A percentile compares a stretch with the other conserved stretches of the same genome.
These are phyloP conservation scores for Pongo abelii DNA, from an alignment of 2,113 vertebrate genomes.

Conservation along the genomic window DNA sequence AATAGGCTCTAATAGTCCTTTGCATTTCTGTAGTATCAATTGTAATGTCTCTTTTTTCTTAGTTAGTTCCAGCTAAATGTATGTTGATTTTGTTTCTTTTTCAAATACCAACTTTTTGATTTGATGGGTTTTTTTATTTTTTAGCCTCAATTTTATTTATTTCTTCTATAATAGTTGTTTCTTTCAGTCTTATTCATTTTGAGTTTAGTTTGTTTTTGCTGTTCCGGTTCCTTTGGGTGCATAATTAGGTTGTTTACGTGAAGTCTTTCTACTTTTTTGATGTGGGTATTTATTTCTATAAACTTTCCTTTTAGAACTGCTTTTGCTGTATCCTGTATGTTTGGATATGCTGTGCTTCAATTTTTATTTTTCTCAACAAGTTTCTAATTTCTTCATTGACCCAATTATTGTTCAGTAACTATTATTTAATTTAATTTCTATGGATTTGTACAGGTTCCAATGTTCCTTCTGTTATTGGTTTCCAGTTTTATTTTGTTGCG, in stretches of 20 bases:
- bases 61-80: not conserved
- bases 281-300: not conserved
- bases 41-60: not conserved
- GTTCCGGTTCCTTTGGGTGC: not conserved
- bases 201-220: not conserved
- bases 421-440: not conserved
- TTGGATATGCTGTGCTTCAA: not conserved
- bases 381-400: not conserved
- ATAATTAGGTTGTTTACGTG: not conserved
- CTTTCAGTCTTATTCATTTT: not conserved
- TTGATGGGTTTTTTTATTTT: not conserved
- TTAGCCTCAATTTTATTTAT: not conserved
- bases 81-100: not conserved
- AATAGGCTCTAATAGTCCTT: not conserved
- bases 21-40: not conserved
- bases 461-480: not conserved
- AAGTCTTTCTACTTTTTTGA: not conserved
- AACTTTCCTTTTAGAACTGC: not conserved
- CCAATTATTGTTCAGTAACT: not conserved
- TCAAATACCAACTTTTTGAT: not conserved
- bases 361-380: not conserved
- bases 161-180: not conserved
- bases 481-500: not conserved
- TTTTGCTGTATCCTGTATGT: not conserved
- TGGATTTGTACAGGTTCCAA: not conserved